Percentiles rank a stretch among this genome's conserved stretches.
These are phyloP conservation scores for Tauraco hartlaubi DNA, from an alignment of 2,797 vertebrate genomes.

Conservation along the genomic window DNA sequence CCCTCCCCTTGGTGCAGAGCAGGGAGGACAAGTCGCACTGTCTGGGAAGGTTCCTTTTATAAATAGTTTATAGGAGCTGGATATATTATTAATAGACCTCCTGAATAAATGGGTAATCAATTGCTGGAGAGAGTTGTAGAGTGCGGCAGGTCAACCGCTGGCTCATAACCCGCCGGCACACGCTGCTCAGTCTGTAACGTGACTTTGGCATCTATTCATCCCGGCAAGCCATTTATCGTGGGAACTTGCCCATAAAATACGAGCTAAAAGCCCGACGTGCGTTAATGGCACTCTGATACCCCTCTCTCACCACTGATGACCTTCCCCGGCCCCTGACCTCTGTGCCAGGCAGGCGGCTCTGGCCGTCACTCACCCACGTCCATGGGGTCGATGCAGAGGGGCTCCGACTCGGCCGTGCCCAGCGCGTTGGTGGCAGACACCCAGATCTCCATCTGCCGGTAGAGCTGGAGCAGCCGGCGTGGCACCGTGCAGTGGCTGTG, in stretches of 20 bases:
- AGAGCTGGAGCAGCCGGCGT: slow-evolving; percentile 79
- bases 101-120: slow-evolving; percentile 58
- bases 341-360: fast-evolving
- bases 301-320: neutral
- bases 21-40: neutral
- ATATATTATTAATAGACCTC: slow-evolving; percentile 57
- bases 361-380: slow-evolving; percentile 81
- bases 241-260: neutral
- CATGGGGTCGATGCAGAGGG: slow-evolving; percentile 83
- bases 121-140: slow-evolving; percentile 46
- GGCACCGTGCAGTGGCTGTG: slow-evolving; percentile 78
- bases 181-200: neutral
- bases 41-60: slow-evolving; percentile 20
- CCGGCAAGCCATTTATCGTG: neutral
- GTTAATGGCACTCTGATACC: neutral
- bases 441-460: slow-evolving; percentile 81
- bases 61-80: slow-evolving; percentile 44
- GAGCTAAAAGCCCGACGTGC: neutral
- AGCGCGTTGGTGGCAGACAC: slow-evolving; percentile 86
- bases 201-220: neutral
- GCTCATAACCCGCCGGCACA: neutral
- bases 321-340: neutral
- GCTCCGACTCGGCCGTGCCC: slow-evolving; percentile 73
- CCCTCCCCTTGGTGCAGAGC: neutral
- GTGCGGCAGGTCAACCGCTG: slow-evolving; percentile 47